These are phyloP conservation scores for Villa cingulata DNA, from an alignment of 2,888 invertebrate species.

Conservation along the genomic window DNA sequence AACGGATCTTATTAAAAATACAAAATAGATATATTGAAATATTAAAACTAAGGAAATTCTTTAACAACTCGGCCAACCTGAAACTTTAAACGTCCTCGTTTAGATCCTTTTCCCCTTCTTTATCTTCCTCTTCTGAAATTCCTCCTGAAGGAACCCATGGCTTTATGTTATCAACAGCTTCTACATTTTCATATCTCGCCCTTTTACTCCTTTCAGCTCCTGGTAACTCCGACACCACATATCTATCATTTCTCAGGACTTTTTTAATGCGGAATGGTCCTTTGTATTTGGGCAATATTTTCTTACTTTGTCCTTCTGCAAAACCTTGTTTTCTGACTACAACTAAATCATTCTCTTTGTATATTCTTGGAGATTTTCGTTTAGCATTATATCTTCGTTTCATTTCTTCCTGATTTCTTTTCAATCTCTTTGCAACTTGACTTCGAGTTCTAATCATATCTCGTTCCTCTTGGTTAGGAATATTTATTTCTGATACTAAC, in stretches of 20 bases:
- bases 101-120: background rate
- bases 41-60: too few species aligned
- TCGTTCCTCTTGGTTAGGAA: too few species aligned
- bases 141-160: too few species aligned
- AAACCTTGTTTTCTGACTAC: conserved; percentile 18
- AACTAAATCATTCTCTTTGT: conserved; percentile 16
- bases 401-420: conserved; percentile 7
- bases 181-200: conserved; percentile 4
- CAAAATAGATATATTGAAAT: too few species aligned
- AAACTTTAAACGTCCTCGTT: background rate
- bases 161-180: too few species aligned
- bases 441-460: conserved; percentile 3
- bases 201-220: conserved; percentile 3
- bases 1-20: too few species aligned
- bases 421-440: conserved; percentile 1
- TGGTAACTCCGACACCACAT: conserved; percentile 15
- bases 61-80: too few species aligned
- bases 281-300: conserved; percentile 19
- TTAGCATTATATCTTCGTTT: conserved; percentile 6
- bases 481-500: too few species aligned
- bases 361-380: conserved; percentile 6
- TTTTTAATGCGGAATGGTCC: conserved; percentile 19
- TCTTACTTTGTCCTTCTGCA: conserved; percentile 15
- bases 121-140: conserved; percentile 4
- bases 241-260: conserved; percentile 18